These are phyloP conservation scores for Drosophila grimshawi DNA, from an alignment of 1,140 invertebrate genomes.

Conservation along the genomic window DNA sequence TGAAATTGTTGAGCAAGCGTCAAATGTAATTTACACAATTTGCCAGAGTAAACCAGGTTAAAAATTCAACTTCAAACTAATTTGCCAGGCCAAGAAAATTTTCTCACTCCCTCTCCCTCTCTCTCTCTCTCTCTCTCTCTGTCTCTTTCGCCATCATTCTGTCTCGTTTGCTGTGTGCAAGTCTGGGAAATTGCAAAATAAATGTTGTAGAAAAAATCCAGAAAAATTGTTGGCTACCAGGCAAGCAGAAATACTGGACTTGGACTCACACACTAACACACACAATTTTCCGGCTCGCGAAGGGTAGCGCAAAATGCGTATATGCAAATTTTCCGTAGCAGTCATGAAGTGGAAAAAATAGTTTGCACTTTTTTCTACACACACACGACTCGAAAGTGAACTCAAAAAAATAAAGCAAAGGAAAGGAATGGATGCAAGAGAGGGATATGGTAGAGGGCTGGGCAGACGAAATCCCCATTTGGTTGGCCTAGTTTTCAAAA, in stretches of 20 bases:
- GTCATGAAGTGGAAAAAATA: conserved; percentile 34
- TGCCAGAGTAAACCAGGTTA: conserved; percentile 44
- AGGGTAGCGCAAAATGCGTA: conserved; percentile 64
- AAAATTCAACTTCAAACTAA: conserved; percentile 37
- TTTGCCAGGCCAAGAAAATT: conserved; percentile 40
- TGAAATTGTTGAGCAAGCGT: conserved; percentile 68
- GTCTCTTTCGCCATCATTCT: not conserved
- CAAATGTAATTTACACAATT: conserved; percentile 77
- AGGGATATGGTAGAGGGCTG: not conserved
- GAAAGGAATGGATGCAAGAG: not conserved
- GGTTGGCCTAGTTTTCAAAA: conserved; percentile 33
- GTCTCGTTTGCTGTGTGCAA: conserved; percentile 3
- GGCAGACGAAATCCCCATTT: too few relatives aligned
- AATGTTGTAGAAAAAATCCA: conserved; percentile 59
- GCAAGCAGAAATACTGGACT: conserved; percentile 35
- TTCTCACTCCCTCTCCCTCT: conserved; percentile 16
- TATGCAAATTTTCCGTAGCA: conserved; percentile 66
- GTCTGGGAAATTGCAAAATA: conserved; percentile 48
- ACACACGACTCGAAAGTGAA: conserved; percentile 3
- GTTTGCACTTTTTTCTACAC: conserved; percentile 45
- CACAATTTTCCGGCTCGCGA: conserved; percentile 54
- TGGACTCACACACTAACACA: conserved; percentile 60
- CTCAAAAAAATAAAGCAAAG: not conserved
- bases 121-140: conserved; percentile 1
- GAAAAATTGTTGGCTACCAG: conserved; percentile 47